Base-by-base conservation (phyloP, 2,113 vertebrate species). In the Salminus brasiliensis region DNA sequence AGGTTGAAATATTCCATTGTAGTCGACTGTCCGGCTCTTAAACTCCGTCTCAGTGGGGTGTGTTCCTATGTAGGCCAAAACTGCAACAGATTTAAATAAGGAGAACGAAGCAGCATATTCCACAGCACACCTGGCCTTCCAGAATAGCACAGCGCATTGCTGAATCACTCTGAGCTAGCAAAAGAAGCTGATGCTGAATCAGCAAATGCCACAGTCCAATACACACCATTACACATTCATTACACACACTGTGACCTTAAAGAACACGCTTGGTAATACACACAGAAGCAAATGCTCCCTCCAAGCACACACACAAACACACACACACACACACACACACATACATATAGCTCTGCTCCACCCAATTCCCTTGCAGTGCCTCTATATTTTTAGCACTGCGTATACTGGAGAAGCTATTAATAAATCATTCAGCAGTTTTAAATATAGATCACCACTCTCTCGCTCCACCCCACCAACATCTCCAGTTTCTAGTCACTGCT, bases 381-480 rank as follows among this genome's bases (percentile, higher is more conserved):
- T 74, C 72, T 55, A 83, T 91, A 91, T 91, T 92, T 91, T 91
- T 92, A 91, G 89, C 77, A 52, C 74, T 87, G 89, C 81, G 82
- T 87, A 89, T 85, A 71, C 85, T 74, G 79, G 67, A 72, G 79
- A 84, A 87, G 87, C 81, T 91, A 92, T 92, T 92, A 92, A 92
- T 91, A 93, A 92, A 91, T 92, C 84, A 91, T 91, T 84, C 34
- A 77, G 72, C 78, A 59, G 72, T 88, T 89, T 88, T 89, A 90
- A 90, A 89, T 89, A 90, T 87, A 87, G 71, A 86, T 81, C 83
- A 82, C 69, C 75, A 77, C 79, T 47, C 34, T 88, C 80, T 67
- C 82, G 81, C 29, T 66, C 65, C 12, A 79, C 76, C 74, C 74
- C 81, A 79, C 32, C 52, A 34, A 53, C 6, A 34, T 57, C 39